Percentiles rank a stretch among this genome's conserved stretches.
These are phyloP conservation scores for Myotis findleyi DNA, from an alignment of 2,797 vertebrate species.

Conservation along the genomic window DNA sequence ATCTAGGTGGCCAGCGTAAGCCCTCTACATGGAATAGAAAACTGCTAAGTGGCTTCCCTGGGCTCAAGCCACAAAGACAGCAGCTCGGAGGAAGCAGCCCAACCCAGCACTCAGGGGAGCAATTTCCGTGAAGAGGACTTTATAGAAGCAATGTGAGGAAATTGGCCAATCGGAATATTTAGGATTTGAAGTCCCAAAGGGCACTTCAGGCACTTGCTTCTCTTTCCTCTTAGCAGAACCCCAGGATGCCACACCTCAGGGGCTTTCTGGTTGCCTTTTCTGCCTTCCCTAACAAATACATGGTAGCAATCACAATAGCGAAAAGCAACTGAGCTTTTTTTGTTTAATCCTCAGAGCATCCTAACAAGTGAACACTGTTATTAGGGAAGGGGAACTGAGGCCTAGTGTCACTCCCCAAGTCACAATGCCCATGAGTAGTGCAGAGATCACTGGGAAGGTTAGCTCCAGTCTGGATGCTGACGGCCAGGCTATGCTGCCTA, in stretches of 20 bases:
- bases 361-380: not conserved
- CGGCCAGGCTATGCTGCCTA: rapidly evolving
- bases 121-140: not conserved
- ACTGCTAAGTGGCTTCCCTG: not conserved
- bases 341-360: not conserved
- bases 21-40: not conserved
- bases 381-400: not conserved
- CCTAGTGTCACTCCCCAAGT: not conserved
- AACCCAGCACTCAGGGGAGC: rapidly evolving
- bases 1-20: not conserved
- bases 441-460: not conserved
- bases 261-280: not conserved
- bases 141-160: not conserved
- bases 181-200: not conserved
- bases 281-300: not conserved
- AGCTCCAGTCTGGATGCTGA: no score
- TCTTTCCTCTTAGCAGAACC: not conserved
- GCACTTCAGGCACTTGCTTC: not conserved
- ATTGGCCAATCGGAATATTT: not conserved
- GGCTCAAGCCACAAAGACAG: not conserved
- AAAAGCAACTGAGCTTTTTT: not conserved
- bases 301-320: not conserved
- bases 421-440: not conserved
- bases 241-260: not conserved
- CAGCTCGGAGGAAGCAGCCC: not conserved